Evolutionary conservation across 2,888 invertebrate species (phyloP), one percentile per base, ranked within the genome.

Genomic region (Dasysyrphus tricinctus): DNA sequence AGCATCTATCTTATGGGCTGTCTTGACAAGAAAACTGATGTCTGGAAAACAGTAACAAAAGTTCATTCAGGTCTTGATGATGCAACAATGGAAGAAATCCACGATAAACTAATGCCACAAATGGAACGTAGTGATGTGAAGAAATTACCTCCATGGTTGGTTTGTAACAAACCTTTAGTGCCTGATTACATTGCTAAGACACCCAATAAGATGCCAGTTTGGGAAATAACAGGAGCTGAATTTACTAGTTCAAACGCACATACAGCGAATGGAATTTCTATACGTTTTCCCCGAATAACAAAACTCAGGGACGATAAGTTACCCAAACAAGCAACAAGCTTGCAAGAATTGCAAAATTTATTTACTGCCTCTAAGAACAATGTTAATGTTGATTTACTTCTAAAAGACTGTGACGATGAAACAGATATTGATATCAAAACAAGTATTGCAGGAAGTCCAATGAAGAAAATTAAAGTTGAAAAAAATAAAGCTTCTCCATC

Each of bases 1-100:
- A 98, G 98, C 4, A 96, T 98, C 57, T 98, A 98, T 91, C 93
- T 99, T 19, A 98, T 98, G 98, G 98, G 98, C 0, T 97, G 97
- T 89, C 94, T 95, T 79, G 96, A 98, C 92, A 93, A 93, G 7
- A 91, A 90, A 0, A 93, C 93, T 57, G 93, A 94, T 67, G 94
- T 94, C 90, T 98, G 97, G 96, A 95, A 96, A 80, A 98, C 98
- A 0, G 98, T 98, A 0, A 98, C 98, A 0, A 99, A 98, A 94
- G 96, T 96, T 1, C 96, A 96, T 90, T 95, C 96, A 0, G 98
- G 98, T 0, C 96, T 97, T 85, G 98, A 98, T 90, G 98, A 98
- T 92, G 95, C 95, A 81, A 97, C 97, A 0, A 93, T 98, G 39
- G 96, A 96, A 49, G 93, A 94, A 83, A 93, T 98, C 5, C 98